Conservation (phyloP, 2,113 vertebrate species). For the Myrmecobius fasciatus region DNA sequence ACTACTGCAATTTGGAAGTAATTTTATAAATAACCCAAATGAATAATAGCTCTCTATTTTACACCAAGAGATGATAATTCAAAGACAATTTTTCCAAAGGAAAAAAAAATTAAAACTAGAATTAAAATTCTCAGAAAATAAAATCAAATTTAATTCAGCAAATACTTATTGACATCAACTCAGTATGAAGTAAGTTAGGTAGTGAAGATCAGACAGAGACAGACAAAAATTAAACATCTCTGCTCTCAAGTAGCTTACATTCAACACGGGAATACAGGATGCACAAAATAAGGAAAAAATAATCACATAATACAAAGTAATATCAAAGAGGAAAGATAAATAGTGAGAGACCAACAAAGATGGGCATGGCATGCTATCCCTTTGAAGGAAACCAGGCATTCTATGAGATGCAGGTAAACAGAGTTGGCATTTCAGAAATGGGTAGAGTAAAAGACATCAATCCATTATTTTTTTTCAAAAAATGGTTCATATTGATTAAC, state of each 20-base stretch:
- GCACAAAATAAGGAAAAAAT: neutral
- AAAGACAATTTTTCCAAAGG: neutral
- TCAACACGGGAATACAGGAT: neutral
- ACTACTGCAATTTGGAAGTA: neutral
- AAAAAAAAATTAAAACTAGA: neutral
- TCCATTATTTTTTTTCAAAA: neutral
- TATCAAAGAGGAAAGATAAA: neutral
- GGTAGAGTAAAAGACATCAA: neutral
- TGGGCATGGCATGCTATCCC: neutral
- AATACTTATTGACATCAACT: neutral
- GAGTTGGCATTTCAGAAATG: neutral
- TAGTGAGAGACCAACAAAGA: neutral
- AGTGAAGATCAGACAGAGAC: neutral
- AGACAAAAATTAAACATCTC: neutral
- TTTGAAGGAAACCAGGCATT: neutral
- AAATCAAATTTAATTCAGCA: neutral
- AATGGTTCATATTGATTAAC: neutral
- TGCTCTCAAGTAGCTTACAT: neutral
- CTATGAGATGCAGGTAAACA: neutral
- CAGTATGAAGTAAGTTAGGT: neutral
- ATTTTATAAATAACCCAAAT: neutral
- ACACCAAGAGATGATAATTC: neutral
- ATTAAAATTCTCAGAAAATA: neutral
- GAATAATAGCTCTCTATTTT: neutral
- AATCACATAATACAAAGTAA: neutral